Conservation (phyloP, 2,113 vertebrate genomes). For the Sakesphorus luctuosus region DNA sequence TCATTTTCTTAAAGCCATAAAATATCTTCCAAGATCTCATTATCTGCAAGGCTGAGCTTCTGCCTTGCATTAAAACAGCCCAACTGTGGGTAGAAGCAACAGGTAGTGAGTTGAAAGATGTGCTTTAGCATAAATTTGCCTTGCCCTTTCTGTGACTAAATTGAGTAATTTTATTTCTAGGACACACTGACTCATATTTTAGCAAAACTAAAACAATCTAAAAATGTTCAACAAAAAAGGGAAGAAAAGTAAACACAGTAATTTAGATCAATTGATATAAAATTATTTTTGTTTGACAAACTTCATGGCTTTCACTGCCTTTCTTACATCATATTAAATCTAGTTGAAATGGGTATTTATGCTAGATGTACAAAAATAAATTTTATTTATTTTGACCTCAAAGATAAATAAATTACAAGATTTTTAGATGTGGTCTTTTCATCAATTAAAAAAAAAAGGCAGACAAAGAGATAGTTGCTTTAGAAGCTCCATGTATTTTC, state of each 20-base stretch:
- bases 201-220: background rate
- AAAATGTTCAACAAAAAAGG: background rate
- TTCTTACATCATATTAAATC: background rate
- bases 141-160: background rate
- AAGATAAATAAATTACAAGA: background rate
- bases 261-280: background rate
- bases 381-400: background rate
- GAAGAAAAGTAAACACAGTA: background rate
- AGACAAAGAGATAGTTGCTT: background rate
- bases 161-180: background rate
- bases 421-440: background rate
- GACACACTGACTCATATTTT: background rate
- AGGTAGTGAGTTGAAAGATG: background rate
- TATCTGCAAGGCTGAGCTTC: background rate
- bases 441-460: rapidly evolving
- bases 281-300: background rate
- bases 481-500: background rate
- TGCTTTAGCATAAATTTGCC: background rate
- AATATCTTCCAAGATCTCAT: background rate
- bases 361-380: background rate
- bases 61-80: background rate
- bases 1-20: background rate
- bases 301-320: background rate
- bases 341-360: background rate
- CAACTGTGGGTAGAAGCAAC: background rate